These are phyloP conservation scores for Formica exsecta DNA, from an alignment of 1,140 invertebrate species.

Conservation along the genomic window DNA sequence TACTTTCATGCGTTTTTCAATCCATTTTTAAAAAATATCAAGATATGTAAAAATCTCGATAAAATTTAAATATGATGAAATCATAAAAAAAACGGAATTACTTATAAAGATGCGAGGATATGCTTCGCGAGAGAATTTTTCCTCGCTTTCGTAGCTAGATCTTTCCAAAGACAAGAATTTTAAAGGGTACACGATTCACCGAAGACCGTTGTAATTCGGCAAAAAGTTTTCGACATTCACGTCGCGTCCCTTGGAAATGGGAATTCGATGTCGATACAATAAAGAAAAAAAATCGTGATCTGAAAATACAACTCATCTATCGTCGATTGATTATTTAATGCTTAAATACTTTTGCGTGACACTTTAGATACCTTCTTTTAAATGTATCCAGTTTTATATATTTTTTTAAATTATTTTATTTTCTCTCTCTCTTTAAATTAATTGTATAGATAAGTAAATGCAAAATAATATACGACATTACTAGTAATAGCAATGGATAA, in stretches of 20 bases:
- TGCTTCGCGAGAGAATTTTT: background rate
- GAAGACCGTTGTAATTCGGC: conserved; percentile 13
- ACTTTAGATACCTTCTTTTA: background rate
- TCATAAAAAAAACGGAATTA: background rate
- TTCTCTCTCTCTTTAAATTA: background rate
- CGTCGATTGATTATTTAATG: conserved; percentile 6
- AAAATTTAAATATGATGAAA: background rate
- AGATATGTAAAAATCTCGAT: background rate
- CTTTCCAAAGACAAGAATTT: background rate
- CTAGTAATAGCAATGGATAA: background rate
- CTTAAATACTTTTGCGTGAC: background rate
- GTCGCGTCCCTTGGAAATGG: conserved; percentile 29
- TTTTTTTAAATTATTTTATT: background rate
- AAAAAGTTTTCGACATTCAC: conserved; percentile 18
- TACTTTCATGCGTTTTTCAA: background rate
- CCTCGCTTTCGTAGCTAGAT: background rate
- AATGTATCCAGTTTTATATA: background rate
- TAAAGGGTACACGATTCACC: background rate
- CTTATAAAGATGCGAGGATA: conserved; percentile 5
- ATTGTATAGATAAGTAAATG: background rate
- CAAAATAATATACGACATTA: background rate
- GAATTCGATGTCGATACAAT: conserved; percentile 21
- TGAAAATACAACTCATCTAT: background rate
- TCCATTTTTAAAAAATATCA: background rate
- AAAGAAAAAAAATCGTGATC: background rate